Base-by-base conservation (phyloP, 2,888 invertebrate species). In the Lochmaea crataegi region DNA sequence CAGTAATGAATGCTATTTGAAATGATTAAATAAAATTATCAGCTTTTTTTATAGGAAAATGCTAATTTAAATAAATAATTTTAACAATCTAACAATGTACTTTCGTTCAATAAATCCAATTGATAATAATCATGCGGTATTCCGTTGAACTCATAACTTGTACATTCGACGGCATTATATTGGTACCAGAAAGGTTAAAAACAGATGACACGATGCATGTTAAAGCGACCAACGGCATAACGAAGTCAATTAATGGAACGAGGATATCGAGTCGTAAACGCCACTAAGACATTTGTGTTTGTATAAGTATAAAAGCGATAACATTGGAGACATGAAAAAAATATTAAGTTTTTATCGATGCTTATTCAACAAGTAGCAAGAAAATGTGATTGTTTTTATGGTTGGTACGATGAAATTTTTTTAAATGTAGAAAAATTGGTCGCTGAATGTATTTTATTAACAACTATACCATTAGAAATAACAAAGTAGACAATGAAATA, bases 111-210 rank as follows among this genome's bases (percentile, higher is more conserved):
- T 14, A 12, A 45, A 45, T 45, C 2, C 14, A 45, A 45, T 14
- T 10, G 45, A 45, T 53, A 9, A 18, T 53, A 18, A 53, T 53
- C 10, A 10, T 18, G 18, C 2, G 2, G 48, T 48, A 18, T 38
- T 32, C 7, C 32, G 9, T 60, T 60, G 9, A 60, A 60, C 32
- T 32, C 16, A n/a, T 63, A 63, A 63, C 26, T 63, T 10, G 18
- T 16, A 12, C 26, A 42, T 63, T 41, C 61, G 41, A 11, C 41
- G 42, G n/a, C n/a, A 41, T 16, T 61, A 60, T 41, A 45, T 63
- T 38, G 42, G n/a, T 26, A 63, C 61, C 41, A 63, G 32, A 32
- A 42, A 63, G 61, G 61, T 63, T 63, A 63, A 63, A 63, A 63
- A 14, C 61, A 63, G n/a, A 63, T 42, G 61, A 63, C 61, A 63